Evolutionary conservation across 1,140 invertebrate species (phyloP), one percentile per base, ranked within the genome.

Genomic region (Reticulitermes speratus): DNA sequence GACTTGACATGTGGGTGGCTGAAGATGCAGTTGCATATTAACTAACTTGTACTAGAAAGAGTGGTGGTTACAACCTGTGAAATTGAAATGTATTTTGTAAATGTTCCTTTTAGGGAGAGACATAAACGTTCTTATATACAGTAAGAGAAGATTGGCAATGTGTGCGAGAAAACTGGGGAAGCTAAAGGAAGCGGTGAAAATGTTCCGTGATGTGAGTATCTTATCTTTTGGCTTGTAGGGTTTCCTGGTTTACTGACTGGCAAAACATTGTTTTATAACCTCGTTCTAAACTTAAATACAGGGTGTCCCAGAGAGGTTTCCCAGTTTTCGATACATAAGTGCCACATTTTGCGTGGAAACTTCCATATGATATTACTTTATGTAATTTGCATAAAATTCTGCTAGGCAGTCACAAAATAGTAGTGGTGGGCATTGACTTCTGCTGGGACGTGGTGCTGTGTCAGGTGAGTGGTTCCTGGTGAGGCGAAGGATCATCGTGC

Each of bases 71-170:
- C 65, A 75, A 23, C 19, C 1, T 83, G 44, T 83, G 44, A 44
- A 83, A 44, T 32, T 84, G 2, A 19, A 84, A 84, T 84, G 38
- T 83, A 38, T 52, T 30, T 69, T 75, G 12, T 84, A 23, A 48
- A 48, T 87, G 38, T 87, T 85, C 38, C 48, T 89, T 89, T 88
- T 85, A 92, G 94, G 94, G 89, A 92, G 98, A 88, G 98, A 99
- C 90, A 97, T 97, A 86, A 99, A 99, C 92, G 97, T 99, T 21
- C 91, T 99, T 85, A 98, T 99, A 88, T 99, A 99, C 90, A 96
- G 99, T 82, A 97, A 98, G 91, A 93, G 98, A 88, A 92, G 98
- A 86, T 90, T 99, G 84, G 98, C 98, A 45, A 99, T 99, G 98
- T 99, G 98, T 93, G 97, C 97, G 6, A 93, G 98, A 87, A 98